These are phyloP conservation scores for Dendrolimus pini DNA, from an alignment of 2,888 invertebrate genomes.

Conservation along the genomic window DNA sequence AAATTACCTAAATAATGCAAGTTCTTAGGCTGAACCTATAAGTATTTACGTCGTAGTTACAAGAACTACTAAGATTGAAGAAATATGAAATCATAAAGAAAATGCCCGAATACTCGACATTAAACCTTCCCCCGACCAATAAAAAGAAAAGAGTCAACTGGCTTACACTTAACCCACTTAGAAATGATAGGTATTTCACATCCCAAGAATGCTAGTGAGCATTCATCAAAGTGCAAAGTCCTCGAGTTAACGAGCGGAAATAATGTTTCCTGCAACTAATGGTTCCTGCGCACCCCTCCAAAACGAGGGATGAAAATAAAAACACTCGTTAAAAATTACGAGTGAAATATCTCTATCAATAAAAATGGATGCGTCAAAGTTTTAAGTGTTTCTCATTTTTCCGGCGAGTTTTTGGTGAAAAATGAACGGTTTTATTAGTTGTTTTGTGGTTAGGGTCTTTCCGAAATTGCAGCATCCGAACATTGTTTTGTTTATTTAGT, in stretches of 20 bases:
- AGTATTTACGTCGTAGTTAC: no score
- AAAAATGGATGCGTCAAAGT: background rate
- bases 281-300: slow-evolving; percentile 46
- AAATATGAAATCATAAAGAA: background rate
- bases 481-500: no score
- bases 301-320: slow-evolving; percentile 40
- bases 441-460: background rate
- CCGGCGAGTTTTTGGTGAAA: background rate
- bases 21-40: no score
- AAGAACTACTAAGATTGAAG: no score
- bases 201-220: slow-evolving; percentile 50
- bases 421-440: background rate
- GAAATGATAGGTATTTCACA: background rate
- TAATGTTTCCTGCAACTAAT: slow-evolving; percentile 69
- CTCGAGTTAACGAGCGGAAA: slow-evolving; percentile 71
- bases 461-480: no score
- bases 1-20: no score
- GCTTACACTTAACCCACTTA: slow-evolving; percentile 2
- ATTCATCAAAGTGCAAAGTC: slow-evolving; percentile 68
- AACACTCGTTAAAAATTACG: slow-evolving; percentile 51
- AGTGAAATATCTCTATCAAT: slow-evolving; percentile 12
- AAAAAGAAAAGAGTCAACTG: background rate
- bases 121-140: background rate
- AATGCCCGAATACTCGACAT: background rate
- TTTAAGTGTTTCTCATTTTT: background rate